phyloP scores from a whole-genome alignment of 2,888 invertebrate genomes.

The Mechanitis messenoides region DNA sequence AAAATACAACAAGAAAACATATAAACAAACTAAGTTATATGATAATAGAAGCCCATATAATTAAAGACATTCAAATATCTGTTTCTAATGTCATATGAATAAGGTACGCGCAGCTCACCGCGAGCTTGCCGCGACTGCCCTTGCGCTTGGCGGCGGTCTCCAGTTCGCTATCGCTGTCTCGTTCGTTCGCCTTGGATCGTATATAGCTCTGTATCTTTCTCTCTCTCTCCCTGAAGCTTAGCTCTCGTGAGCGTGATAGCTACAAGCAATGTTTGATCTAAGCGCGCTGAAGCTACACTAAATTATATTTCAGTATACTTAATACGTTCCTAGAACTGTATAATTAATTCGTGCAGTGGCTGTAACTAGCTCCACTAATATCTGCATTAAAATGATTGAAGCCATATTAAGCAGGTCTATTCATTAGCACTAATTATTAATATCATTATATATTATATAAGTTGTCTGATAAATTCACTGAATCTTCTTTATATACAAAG shows the following conservation, averaged over 20 bases:
- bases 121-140: slow-evolving; percentile 82
- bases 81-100: slow-evolving; percentile 48
- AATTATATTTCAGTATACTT: background rate
- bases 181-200: slow-evolving; percentile 71
- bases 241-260: slow-evolving; percentile 68
- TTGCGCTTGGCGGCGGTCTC: slow-evolving; percentile 74
- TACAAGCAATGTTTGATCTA: slow-evolving; percentile 56
- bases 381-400: too few species aligned
- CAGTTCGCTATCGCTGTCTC: slow-evolving; percentile 94
- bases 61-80: slow-evolving; percentile 17
- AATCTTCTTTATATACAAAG: too few species aligned
- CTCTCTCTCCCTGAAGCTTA: slow-evolving; percentile 73
- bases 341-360: background rate
- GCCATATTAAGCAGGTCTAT: too few species aligned
- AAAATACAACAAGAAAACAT: too few species aligned
- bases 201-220: slow-evolving; percentile 74
- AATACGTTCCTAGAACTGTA: background rate
- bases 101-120: slow-evolving; percentile 77
- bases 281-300: slow-evolving; percentile 15
- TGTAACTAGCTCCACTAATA: too few species aligned
- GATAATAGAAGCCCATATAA: too few species aligned
- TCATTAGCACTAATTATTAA: too few species aligned
- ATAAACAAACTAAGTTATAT: too few species aligned
- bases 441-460: too few species aligned
- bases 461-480: too few species aligned